Evolutionary conservation across 2,797 vertebrate species (phyloP), one percentile per base, ranked within the genome.

Genomic region (Eospalax fontanierii): DNA sequence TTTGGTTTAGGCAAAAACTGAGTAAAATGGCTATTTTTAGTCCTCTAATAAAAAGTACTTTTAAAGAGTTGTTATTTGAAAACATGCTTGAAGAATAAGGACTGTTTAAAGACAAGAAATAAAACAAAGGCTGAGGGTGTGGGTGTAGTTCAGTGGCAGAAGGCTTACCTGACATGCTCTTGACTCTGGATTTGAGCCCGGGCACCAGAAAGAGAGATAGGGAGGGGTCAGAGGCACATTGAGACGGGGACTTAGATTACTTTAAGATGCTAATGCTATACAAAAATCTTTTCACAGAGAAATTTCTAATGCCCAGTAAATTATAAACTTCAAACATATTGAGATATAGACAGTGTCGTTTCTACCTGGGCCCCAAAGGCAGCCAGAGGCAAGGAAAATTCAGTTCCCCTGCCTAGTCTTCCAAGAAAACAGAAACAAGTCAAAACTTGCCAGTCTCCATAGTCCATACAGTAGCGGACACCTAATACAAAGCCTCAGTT

Each of bases 31-130:
- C 57, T 89, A 35, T 28, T 88, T 84, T 15, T 19, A 59, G n/a
- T 30, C 63, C 89, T 75, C 57, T 85, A n/a, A 91, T 81, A 15
- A 95, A 91, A 94, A 86, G 68, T 50, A 14, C 50, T 15, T 40
- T 28, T 26, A 54, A 74, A 70, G 61, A 40, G 43, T 21, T 15
- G 70, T 9, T 26, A 50, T 65, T 86, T 71, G 79, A 84, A 85
- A 95, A 71, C 14, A 46, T 28, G 80, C 65, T 65, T 82, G 30
- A 94, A n/a, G 57, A 61, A 87, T 43, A 43, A 76, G 33, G 33
- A 78, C 21, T 40, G 46, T 22, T 85, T 78, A 82, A 89, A 88
- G 33, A 66, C 21, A 68, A 66, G 54, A 66, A 6, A 46, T 10
- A 79, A 43, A 33, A 7, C 4, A 30, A 70, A 28, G 75, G 43